Evolutionary conservation across 2,113 vertebrate species (phyloP).

Genomic region (Syngnathus typhle): DNA sequence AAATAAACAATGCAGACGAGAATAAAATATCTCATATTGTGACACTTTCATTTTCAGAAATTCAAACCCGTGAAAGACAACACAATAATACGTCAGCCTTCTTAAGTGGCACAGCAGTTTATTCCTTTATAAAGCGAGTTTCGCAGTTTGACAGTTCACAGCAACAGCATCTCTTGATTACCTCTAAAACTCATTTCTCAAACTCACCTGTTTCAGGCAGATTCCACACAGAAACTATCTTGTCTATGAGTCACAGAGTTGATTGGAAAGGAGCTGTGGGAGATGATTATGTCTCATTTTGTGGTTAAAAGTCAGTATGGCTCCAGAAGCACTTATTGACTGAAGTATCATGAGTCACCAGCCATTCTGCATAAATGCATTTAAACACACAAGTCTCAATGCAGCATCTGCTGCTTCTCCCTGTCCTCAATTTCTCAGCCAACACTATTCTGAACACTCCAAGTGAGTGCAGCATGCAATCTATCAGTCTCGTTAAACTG

Average conservation of each 20-base stretch:
- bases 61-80: constrained; percentile 27
- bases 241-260: constrained; percentile 19
- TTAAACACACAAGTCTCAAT: constrained; percentile 16
- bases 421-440: constrained; percentile 26
- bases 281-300: constrained; percentile 30
- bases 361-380: constrained; percentile 34
- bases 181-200: neutral
- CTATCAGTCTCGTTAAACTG: constrained; percentile 53
- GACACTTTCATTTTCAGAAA: constrained; percentile 37
- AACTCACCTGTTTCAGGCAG: neutral
- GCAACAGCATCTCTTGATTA: neutral
- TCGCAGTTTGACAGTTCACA: neutral
- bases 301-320: constrained; percentile 8
- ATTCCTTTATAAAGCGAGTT: neutral
- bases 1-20: constrained; percentile 35
- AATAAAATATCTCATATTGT: constrained; percentile 30
- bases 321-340: constrained; percentile 32
- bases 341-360: constrained; percentile 37
- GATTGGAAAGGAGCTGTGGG: constrained; percentile 27
- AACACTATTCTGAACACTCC: constrained; percentile 23
- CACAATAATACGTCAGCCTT: constrained; percentile 24
- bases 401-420: constrained; percentile 18
- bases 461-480: constrained; percentile 35
- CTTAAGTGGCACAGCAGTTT: neutral
- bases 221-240: neutral